Evolutionary conservation across 2,888 invertebrate species (phyloP), one percentile per base, ranked within the genome.

Genomic region (Theretra japonica): DNA sequence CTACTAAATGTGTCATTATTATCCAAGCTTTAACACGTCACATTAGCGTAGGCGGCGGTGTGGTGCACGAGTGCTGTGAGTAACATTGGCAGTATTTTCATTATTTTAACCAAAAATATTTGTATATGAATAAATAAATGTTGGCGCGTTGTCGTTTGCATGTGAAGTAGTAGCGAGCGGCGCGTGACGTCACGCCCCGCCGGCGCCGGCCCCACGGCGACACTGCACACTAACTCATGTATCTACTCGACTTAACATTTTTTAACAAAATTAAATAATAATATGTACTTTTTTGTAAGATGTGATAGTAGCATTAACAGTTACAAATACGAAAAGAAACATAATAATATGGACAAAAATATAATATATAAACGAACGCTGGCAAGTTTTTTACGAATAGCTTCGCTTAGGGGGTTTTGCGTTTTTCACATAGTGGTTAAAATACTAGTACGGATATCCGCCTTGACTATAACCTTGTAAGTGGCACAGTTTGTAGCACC

Each of bases 251-350:
- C 77, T 73, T 72, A 75, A 80, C 75, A 74, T 82, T 82, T 79
- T 83, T 82, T 78, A 81, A 76, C 71, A 75, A 75, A 79, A 82
- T 72, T 4, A 33, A 48, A 65, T 48, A 65, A 48, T 17, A 41
- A 65, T 48, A 65, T 60, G 60, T 65, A 65, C 75, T 75, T 80
- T 85, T 86, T 84, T 81, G 83, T 88, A 86, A 88, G 83, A 90
- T 89, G 89, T 90, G 90, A 90, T 90, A 89, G 86, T 90, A 90
- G 88, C 77, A 79, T 87, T 85, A 87, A 82, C 79, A 83, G 65
- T 65, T 65, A 65, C 65, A 48, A 65, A 65, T 65, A 65, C 23
- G 65, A 65, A 48, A 65, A 62, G 23, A 41, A 65, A 65, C 21
- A 65, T 65, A 65, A 41, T 80, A 83, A 83, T 82, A 82, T 75